A percentile compares a stretch with the other conserved stretches of the same genome.
Evolutionary conservation across 2,113 vertebrate species (phyloP).

Genomic region (Lepus timidus): DNA sequence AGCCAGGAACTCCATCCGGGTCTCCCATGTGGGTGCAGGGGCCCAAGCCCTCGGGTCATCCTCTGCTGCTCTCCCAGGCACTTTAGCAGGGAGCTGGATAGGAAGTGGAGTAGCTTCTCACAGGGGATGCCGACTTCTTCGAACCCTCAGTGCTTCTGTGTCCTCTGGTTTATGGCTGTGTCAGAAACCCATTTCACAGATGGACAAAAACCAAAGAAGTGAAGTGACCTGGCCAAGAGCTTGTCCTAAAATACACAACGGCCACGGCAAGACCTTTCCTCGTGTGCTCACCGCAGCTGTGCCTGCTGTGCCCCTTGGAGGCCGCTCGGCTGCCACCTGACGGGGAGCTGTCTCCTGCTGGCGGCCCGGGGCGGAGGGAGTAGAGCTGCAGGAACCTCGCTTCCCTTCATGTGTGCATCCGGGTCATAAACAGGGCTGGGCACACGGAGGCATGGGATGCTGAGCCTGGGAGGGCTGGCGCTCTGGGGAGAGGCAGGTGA

Average conservation of each 20-base stretch:
- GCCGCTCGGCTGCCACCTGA: neutral
- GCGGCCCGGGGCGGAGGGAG: accelerated
- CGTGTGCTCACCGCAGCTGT: neutral
- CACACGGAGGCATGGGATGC: neutral
- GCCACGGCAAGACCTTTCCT: neutral
- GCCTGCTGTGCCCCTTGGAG: too few relatives aligned
- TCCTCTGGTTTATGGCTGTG: neutral
- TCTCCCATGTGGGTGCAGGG: too few relatives aligned
- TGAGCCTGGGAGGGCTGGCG: neutral
- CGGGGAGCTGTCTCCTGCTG: accelerated
- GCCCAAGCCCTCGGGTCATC: too few relatives aligned
- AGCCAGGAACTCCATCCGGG: too few relatives aligned
- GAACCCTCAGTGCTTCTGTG: neutral
- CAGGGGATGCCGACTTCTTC: too few relatives aligned
- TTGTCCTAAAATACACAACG: neutral
- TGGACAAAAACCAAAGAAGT: neutral
- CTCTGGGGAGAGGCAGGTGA: accelerated
- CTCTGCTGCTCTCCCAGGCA: too few relatives aligned
- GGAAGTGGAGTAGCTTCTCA: too few relatives aligned
- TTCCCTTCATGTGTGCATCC: neutral
- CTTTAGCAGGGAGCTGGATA: too few relatives aligned
- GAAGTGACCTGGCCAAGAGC: neutral
- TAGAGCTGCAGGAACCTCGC: neutral
- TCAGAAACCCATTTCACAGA: neutral
- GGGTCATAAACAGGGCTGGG: neutral